phyloP scores from a whole-genome alignment of 2,888 invertebrate species.

The Tachina lurida region DNA sequence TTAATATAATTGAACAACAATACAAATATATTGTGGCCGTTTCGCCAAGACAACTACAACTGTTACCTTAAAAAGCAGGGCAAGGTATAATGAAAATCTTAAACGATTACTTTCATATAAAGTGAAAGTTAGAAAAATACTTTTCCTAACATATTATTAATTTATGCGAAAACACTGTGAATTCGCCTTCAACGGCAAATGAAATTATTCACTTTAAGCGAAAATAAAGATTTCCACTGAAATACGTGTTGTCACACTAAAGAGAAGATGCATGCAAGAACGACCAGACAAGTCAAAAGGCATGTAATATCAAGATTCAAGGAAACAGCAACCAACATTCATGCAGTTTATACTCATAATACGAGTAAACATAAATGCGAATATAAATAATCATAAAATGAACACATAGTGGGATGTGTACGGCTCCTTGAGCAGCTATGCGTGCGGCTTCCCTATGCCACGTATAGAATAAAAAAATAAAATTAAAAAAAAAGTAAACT shows the following conservation, averaged over 20 bases:
- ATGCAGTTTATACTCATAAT: constrained; percentile 17
- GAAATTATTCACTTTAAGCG: constrained; percentile 78
- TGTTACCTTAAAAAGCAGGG: too few species aligned
- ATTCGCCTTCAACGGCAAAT: constrained; percentile 33
- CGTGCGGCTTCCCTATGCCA: constrained; percentile 62
- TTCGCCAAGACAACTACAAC: too few species aligned
- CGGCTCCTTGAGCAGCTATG: constrained; percentile 70
- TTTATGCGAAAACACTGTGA: neutral
- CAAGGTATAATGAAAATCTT: too few species aligned
- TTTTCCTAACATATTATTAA: neutral
- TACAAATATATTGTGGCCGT: too few species aligned
- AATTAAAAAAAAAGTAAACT: too few species aligned
- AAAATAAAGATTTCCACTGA: constrained; percentile 76
- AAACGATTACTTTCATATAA: too few species aligned
- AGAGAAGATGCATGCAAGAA: constrained; percentile 72
- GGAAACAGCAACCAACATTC: constrained; percentile 40
- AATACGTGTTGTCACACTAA: constrained; percentile 77
- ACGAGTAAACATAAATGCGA: constrained; percentile 38
- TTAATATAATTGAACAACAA: too few species aligned
- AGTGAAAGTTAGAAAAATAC: too few species aligned
- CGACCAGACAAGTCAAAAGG: constrained; percentile 23
- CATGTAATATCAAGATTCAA: constrained; percentile 46
- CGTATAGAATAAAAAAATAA: constrained; percentile 27
- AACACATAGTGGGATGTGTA: constrained; percentile 43
- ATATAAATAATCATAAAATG: constrained; percentile 50